phyloP scores from a whole-genome alignment of 2,888 invertebrate species.

The Chamaedrilus cognettii region DNA sequence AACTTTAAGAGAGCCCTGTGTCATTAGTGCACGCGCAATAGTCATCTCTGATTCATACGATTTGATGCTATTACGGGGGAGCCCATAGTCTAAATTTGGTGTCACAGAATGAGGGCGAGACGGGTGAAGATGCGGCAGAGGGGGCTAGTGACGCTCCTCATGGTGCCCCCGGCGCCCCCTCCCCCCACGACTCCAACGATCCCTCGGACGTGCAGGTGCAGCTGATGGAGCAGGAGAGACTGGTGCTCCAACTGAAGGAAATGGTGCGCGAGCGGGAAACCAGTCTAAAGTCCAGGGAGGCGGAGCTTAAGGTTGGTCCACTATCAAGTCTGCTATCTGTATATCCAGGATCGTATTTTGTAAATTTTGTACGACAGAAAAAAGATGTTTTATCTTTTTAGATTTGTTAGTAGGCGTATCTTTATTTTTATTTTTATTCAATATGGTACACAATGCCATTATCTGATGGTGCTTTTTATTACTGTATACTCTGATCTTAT shows the following conservation, averaged over 20 bases:
- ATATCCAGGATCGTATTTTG: neutral
- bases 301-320: slow-evolving; percentile 49
- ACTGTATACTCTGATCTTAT: no score
- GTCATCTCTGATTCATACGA: neutral
- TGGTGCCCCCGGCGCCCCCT: neutral
- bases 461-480: no score
- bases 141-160: neutral
- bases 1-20: neutral
- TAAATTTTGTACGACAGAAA: no score
- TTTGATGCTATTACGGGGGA: no score
- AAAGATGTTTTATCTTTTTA: no score
- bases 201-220: slow-evolving; percentile 4
- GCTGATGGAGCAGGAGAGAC: slow-evolving; percentile 44
- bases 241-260: slow-evolving; percentile 55
- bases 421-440: no score
- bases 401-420: no score
- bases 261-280: slow-evolving; percentile 56
- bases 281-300: slow-evolving; percentile 49
- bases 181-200: neutral
- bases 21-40: neutral
- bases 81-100: no score
- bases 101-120: no score
- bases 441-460: no score
- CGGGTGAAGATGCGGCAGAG: no score
- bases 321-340: neutral